Percentiles rank a stretch among this genome's conserved stretches.
These are phyloP conservation scores for Habroteleia sp. DNA, from an alignment of 2,888 invertebrate species.

Conservation along the genomic window DNA sequence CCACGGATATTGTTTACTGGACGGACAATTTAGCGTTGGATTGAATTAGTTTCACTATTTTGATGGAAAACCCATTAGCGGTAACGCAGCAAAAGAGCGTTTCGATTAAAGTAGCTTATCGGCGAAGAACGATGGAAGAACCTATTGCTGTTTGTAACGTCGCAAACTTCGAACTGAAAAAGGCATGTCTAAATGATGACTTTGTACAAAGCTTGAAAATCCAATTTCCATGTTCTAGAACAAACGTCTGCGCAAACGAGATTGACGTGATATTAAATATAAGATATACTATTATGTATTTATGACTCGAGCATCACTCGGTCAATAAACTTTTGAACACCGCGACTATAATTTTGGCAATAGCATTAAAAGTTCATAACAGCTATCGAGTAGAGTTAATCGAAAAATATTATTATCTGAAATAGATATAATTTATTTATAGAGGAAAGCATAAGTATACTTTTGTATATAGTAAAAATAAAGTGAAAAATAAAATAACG, in stretches of 20 bases:
- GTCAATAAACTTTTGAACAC: constrained; percentile 13
- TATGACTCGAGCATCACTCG: constrained; percentile 2
- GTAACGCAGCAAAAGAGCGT: constrained; percentile 40
- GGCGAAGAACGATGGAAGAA: constrained; percentile 38
- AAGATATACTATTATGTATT: constrained; percentile 24
- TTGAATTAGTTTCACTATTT: constrained; percentile 66
- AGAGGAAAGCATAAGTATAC: background rate
- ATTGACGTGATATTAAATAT: constrained; percentile 36
- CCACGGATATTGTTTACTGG: constrained; percentile 51
- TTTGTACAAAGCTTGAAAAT: constrained; percentile 30
- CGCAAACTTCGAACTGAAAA: constrained; percentile 33
- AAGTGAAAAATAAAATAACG: no score
- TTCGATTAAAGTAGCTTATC: constrained; percentile 48
- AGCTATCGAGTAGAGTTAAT: no score
- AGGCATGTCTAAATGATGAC: constrained; percentile 40
- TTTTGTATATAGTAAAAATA: no score
- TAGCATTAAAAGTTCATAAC: background rate
- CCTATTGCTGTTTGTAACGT: constrained; percentile 46
- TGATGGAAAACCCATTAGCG: constrained; percentile 66
- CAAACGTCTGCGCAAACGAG: constrained; percentile 19
- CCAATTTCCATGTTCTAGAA: constrained; percentile 35
- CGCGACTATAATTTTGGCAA: constrained; percentile 2
- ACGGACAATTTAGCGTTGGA: constrained; percentile 59
- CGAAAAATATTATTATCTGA: no score
- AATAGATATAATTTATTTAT: no score